Conservation (phyloP, 92 coral and sea anemone genomes). For the Epizoanthus illoricatus region DNA sequence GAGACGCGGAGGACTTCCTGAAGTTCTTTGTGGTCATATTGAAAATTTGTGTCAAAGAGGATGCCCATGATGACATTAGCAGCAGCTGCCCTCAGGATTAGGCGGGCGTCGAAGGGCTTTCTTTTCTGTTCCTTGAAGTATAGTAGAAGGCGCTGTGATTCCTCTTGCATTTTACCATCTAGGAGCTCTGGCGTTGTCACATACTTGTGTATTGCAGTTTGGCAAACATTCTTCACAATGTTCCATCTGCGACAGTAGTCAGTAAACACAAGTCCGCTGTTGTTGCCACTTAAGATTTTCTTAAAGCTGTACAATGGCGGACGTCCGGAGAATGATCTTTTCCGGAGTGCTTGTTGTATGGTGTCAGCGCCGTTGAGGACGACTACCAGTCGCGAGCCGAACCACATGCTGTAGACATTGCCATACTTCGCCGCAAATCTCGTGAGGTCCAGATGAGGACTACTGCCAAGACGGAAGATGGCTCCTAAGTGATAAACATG, state of each 20-base stretch:
- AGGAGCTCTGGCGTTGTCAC: slow-evolving; percentile 33
- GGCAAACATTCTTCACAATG: slow-evolving; percentile 29
- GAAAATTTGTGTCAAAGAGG: slow-evolving; percentile 48
- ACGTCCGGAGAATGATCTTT: slow-evolving; percentile 50
- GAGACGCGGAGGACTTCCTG: slow-evolving; percentile 40
- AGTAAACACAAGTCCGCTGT: slow-evolving; percentile 42
- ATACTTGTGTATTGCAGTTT: slow-evolving; percentile 13
- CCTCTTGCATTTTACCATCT: slow-evolving; percentile 39
- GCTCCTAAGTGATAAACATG: slow-evolving; percentile 33
- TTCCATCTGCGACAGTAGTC: slow-evolving; percentile 43
- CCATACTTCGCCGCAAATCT: slow-evolving; percentile 40
- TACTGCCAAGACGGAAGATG: slow-evolving; percentile 50
- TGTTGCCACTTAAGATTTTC: slow-evolving; percentile 43
- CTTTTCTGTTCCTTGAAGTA: slow-evolving; percentile 40
- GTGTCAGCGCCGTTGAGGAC: slow-evolving; percentile 53
- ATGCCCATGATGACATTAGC: slow-evolving; percentile 51
- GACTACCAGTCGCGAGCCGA: slow-evolving; percentile 46
- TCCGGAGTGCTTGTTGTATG: slow-evolving; percentile 47
- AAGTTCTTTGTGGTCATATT: slow-evolving; percentile 44
- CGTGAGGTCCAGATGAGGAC: slow-evolving; percentile 52
- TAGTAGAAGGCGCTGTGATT: slow-evolving; percentile 38
- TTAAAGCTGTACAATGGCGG: slow-evolving; percentile 58
- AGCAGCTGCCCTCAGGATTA: slow-evolving; percentile 37
- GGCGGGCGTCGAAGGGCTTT: slow-evolving; percentile 49
- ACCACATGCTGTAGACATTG: slow-evolving; percentile 50